Evolutionary conservation across 2,888 invertebrate species (phyloP), one percentile per base, ranked within the genome.

Genomic region (Zeuzera pyrina): DNA sequence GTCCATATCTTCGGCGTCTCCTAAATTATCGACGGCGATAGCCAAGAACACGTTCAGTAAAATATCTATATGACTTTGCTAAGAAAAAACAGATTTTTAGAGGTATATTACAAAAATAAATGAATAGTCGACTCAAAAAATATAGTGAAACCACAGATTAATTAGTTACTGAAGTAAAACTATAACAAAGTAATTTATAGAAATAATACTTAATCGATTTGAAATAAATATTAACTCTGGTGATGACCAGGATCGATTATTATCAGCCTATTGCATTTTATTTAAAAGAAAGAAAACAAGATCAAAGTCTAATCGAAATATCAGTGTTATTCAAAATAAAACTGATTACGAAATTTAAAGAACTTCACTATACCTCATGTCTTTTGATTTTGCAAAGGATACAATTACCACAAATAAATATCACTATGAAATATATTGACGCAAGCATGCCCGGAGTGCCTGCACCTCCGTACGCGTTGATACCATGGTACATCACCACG

Each of bases 41-140:
- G 99, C 99, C 97, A 99, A 98, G 94, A 99, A 99, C 65, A 99
- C 99, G 77, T 99, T 99, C 58, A 99, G 84, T 51, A 99, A 86
- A 62, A 99, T 99, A 84, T 98, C 95, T 94, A 64, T 15, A 16
- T n/a, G 6, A 34, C 7, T 27, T 8, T 19, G 13, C 27, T 31
- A 29, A 62, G 55, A 45, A 49, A 29, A 34, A 43, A 46, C 31
- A 26, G 32, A 11, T 43, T n/a, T 29, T 10, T 21, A 35, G 54
- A 45, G 62, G 43, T 42, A 52, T 45, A 43, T 31, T 30, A 30
- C 26, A n/a, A n/a, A n/a, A n/a, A n/a, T n/a, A n/a, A n/a, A n/a
- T n/a, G n/a, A n/a, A n/a, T n/a, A n/a, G n/a, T n/a, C n/a, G n/a
- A n/a, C n/a, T n/a, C n/a, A n/a, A n/a, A n/a, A n/a, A n/a, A n/a